Conservation (phyloP, 2,113 vertebrate species). For the Bubo bubo region DNA sequence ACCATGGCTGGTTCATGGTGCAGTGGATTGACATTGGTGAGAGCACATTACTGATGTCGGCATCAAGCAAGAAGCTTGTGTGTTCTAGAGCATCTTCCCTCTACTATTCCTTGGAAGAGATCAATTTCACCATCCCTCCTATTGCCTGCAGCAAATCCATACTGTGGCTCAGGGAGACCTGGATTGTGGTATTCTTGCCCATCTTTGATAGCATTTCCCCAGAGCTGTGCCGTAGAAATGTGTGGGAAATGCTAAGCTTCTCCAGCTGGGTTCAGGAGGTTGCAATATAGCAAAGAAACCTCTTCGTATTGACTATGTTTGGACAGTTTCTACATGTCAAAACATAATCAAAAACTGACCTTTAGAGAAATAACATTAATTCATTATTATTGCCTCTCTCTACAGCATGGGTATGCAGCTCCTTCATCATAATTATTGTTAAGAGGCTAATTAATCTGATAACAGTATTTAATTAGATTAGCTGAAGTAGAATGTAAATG, state of each 20-base stretch:
- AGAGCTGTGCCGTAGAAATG: not conserved
- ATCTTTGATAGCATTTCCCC: not conserved
- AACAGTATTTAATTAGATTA: constrained; percentile 34
- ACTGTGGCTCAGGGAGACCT: not conserved
- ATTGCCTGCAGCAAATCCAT: not conserved
- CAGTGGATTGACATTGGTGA: not conserved
- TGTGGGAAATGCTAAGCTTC: not conserved
- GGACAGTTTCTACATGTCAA: not conserved
- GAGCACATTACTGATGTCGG: not conserved
- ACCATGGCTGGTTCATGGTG: not conserved
- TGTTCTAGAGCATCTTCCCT: not conserved
- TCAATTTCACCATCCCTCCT: not conserved
- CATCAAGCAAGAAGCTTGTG: not conserved
- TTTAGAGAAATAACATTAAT: not conserved
- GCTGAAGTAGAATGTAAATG: not conserved
- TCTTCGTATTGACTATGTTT: not conserved
- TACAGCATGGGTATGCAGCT: not conserved
- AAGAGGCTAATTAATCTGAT: constrained; percentile 45
- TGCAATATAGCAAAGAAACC: not conserved
- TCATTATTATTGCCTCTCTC: not conserved
- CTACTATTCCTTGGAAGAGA: not conserved
- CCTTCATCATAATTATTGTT: constrained; percentile 34
- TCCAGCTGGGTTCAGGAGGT: not conserved
- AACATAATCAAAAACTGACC: not conserved
- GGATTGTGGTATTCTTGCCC: not conserved